Percentiles rank a stretch among this genome's conserved stretches.
These are phyloP conservation scores for Alligator sinensis DNA, from an alignment of 2,113 vertebrate species.

Conservation along the genomic window DNA sequence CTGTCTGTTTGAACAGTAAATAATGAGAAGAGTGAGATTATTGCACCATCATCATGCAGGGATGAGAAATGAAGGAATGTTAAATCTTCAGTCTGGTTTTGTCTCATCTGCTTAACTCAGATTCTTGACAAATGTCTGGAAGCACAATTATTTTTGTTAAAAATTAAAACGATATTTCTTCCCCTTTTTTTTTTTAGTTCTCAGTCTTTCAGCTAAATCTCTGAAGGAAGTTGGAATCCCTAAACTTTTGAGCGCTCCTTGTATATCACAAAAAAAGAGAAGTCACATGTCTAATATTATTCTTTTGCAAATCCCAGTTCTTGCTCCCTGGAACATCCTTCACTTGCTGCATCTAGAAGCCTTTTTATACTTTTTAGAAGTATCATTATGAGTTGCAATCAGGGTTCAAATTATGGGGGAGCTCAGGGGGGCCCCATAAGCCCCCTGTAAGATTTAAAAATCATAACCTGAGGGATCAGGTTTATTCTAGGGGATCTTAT, in stretches of 20 bases:
- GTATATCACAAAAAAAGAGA: not conserved
- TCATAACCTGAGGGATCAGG: too few species aligned
- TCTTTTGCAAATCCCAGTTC: not conserved
- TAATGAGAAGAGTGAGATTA: not conserved
- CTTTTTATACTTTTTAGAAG: not conserved
- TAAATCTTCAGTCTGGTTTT: not conserved
- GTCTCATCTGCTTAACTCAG: not conserved
- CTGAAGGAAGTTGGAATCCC: not conserved
- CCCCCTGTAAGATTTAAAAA: too few species aligned
- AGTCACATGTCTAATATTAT: not conserved
- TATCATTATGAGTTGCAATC: too few species aligned
- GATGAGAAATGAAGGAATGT: too few species aligned
- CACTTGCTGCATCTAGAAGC: not conserved
- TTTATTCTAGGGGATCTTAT: too few species aligned
- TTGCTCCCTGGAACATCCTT: not conserved
- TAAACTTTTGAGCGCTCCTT: not conserved
- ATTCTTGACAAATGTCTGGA: not conserved
- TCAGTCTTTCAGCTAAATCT: not conserved
- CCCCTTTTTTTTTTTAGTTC: not conserved
- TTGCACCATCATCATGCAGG: not conserved
- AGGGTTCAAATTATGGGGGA: too few species aligned
- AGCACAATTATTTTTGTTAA: not conserved
- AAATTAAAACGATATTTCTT: rapidly evolving
- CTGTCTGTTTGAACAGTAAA: not conserved
- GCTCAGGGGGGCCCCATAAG: too few species aligned